Evolutionary conservation across 2,888 invertebrate genomes (phyloP), one percentile per base, ranked within the genome.

Genomic region (Lycia hirtaria): DNA sequence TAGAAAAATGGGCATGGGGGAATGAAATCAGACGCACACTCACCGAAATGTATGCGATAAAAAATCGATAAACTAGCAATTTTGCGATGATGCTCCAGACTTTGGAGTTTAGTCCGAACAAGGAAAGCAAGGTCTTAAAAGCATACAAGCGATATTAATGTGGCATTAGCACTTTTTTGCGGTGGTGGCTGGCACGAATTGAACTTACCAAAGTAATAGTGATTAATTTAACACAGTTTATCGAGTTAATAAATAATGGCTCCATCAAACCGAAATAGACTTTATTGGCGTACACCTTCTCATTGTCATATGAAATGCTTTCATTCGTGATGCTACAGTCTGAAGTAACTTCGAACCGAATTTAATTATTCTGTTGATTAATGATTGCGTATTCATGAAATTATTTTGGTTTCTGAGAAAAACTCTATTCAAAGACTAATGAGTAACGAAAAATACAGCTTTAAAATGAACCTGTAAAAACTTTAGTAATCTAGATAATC

Each of bases 131-230:
- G n/a, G n/a, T n/a, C n/a, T n/a, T n/a, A n/a, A n/a, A n/a, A n/a
- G n/a, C n/a, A n/a, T n/a, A n/a, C n/a, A n/a, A n/a, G n/a, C n/a
- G n/a, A n/a, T n/a, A n/a, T n/a, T n/a, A n/a, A n/a, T n/a, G n/a
- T n/a, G n/a, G n/a, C n/a, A n/a, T n/a, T n/a, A n/a, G n/a, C n/a
- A n/a, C n/a, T n/a, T 3, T n/a, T 33, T 20, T 38, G 26, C 19
- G 15, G 41, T 17, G 41, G 33, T 33, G 9, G 24, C 24, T 12
- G 32, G 24, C 24, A 33, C 33, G 6, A 43, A 53, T 30, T 44
- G 6, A 41, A 26, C 22, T 12, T 22, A 38, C 20, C 4, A 14
- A 4, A 17, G 7, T 19, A 17, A 20, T 19, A 32, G 15, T 15
- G 30, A 28, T 22, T n/a, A 22, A 49, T 6, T 30, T 37, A 30